Percentiles rank a stretch among this genome's conserved stretches.
These are phyloP conservation scores for Siniperca knerii DNA, from an alignment of 2,113 vertebrate genomes.

Conservation along the genomic window DNA sequence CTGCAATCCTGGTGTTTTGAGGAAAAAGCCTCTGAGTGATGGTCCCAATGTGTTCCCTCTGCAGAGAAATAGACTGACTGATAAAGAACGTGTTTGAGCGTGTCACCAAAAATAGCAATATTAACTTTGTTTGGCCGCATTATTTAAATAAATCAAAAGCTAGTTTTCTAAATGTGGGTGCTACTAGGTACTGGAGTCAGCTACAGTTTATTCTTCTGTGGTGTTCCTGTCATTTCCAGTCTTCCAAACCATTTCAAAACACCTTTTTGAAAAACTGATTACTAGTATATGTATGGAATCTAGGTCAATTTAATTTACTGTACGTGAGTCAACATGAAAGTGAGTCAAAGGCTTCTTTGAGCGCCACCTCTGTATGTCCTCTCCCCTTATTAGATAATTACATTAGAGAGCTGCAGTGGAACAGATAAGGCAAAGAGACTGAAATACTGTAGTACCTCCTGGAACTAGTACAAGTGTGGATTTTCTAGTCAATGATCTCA, in stretches of 20 bases:
- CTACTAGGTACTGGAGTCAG: no score
- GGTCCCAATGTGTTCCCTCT: background rate
- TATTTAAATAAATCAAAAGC: no score
- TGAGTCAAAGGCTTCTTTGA: constrained; percentile 50
- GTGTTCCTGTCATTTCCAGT: no score
- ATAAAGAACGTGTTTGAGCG: no score
- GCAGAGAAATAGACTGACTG: background rate
- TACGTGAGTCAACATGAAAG: constrained; percentile 1
- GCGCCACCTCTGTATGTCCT: constrained; percentile 22
- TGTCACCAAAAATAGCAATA: no score
- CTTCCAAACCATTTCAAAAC: no score
- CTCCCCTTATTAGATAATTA: constrained; percentile 46
- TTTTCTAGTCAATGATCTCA: background rate
- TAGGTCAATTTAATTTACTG: constrained; percentile 25
- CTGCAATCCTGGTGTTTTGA: background rate
- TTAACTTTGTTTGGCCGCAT: no score
- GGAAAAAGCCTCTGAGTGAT: background rate
- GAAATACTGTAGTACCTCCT: background rate
- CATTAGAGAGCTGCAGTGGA: constrained; percentile 17
- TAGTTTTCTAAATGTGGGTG: no score
- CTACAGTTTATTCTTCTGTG: no score
- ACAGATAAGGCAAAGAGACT: background rate
- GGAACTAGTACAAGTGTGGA: background rate
- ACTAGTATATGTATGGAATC: background rate
- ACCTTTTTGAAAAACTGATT: no score